phyloP scores from a whole-genome alignment of 2,113 vertebrate species.

The Myodes glareolus region DNA sequence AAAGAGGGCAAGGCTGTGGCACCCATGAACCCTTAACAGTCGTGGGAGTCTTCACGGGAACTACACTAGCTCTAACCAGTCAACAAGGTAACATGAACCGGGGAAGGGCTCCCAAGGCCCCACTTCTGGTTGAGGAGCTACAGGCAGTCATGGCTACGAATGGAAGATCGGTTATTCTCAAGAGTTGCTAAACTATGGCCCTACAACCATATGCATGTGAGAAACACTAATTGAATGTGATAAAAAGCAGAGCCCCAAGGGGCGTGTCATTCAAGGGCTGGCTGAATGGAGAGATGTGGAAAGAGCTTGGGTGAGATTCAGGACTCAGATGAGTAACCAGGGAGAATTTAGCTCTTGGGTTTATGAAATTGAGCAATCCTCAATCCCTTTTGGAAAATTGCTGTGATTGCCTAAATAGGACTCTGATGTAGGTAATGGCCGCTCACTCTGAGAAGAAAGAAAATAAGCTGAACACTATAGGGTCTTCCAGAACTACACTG shows the following conservation, averaged over 20 bases:
- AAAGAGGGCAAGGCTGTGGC: background rate
- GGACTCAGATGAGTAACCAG: fast-evolving
- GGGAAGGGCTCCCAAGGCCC: background rate
- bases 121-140: background rate
- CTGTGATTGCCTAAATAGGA: background rate
- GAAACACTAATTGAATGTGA: too few species aligned
- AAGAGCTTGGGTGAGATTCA: fast-evolving
- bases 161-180: background rate
- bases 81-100: background rate
- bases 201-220: background rate
- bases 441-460: background rate
- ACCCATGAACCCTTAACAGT: background rate
- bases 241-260: fast-evolving
- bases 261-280: fast-evolving
- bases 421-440: background rate
- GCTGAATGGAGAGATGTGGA: background rate
- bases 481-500: fast-evolving
- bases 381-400: background rate
- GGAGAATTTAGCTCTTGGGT: background rate
- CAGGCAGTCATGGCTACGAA: too few species aligned
- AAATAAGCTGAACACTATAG: background rate
- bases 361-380: fast-evolving
- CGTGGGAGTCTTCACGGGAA: background rate
- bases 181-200: background rate
- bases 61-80: background rate